Evolutionary conservation across 2,113 vertebrate genomes (phyloP), one percentile per base, ranked within the genome.

Genomic region (Danio rerio): DNA sequence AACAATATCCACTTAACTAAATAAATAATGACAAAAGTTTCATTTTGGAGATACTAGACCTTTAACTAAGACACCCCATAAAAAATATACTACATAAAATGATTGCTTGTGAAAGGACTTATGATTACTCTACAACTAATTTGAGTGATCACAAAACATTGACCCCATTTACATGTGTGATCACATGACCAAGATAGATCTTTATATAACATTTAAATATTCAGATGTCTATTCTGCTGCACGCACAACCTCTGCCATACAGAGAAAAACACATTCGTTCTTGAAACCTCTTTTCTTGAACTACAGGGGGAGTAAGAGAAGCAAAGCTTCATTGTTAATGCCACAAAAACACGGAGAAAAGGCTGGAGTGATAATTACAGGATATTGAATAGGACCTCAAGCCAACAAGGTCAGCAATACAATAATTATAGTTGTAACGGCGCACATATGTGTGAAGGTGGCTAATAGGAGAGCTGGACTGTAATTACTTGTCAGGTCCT

Each of bases 401-500:
- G 81, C 40, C 47, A 69, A 49, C 53, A 61, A 50, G 81, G 63
- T 80, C 81, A 63, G 70, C 63, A 43, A 69, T 43, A 75, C 52
- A 55, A 50, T 63, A 83, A 80, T 80, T 70, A 80, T 20, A 83
- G 40, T 78, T 59, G 68, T 53, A 70, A 62, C 9, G 6, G 55
- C 20, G 6, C 45, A 78, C 59, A 78, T 31, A 12, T 6, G 20
- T 47, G 70, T 9, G 16, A 11, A 58, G 80, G 52, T 75, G 59
- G 68, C 40, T 56, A 56, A 76, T 4, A 31, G 66, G 59, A 70
- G 63, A 70, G 42, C 49, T 10, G 71, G 61, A 75, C 65, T 78
- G 65, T 86, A 83, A 83, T 86, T 83, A 62, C 66, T 80, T 69
- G 76, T 83, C 84, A 83, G 81, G 61, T 65, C 61, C 43, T 8